Base-by-base conservation (phyloP, 1,140 invertebrate genomes). In the Cecropterus lyciades region DNA sequence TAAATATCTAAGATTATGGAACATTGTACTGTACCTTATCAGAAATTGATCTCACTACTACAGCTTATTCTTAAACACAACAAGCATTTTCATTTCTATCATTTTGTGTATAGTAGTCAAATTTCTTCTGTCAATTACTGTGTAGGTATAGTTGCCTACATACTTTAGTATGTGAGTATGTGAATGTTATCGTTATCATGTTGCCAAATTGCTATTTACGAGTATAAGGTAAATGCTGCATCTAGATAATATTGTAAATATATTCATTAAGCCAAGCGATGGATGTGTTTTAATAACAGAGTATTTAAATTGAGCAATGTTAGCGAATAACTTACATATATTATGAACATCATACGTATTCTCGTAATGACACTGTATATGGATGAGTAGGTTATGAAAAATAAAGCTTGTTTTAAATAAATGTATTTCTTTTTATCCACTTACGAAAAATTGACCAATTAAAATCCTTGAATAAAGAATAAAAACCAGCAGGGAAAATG, bases 371-470 rank as follows among this genome's bases (percentile, higher is more conserved):
- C 76, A 84, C 66, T 80, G 5, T 24, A 24, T 24, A 78, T 77
- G 75, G 70, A 76, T 76, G 75, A 82, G 74, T 91, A 91, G 87
- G 74, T 75, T 79, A 84, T 81, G 72, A n/a, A 77, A 80, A 91
- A 90, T 91, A 91, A 89, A 91, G 89, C 89, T 91, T 91, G 89
- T 91, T 90, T 89, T 87, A 84, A 89, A 87, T 53, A 76, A 62
- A 59, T 30, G 37, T 63, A 77, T 63, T 62, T 67, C 63, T 60
- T 63, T 63, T 42, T 51, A 30, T 56, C 13, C 15, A 65, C 51
- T 42, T 65, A n/a, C n/a, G n/a, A n/a, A n/a, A n/a, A n/a, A n/a
- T n/a, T n/a, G n/a, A n/a, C n/a, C n/a, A n/a, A n/a, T n/a, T n/a
- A n/a, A n/a, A n/a, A n/a, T n/a, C n/a, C n/a, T n/a, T n/a, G n/a